Evolutionary conservation across 2,113 vertebrate genomes (phyloP).

Genomic region (Camelus bactrianus): DNA sequence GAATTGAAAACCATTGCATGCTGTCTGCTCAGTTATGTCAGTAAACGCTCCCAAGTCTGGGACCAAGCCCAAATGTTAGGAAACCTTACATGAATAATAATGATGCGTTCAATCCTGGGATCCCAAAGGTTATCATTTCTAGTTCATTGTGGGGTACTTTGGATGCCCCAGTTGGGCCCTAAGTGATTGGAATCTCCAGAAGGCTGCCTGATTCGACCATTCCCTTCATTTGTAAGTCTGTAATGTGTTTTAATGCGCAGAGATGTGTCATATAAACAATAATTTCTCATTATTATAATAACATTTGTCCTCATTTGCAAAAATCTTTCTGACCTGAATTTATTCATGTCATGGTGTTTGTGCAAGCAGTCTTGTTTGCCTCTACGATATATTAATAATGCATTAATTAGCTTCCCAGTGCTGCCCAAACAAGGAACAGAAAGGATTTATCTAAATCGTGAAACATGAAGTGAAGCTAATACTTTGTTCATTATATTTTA

Average conservation of each 20-base stretch:
- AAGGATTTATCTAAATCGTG: conserved; percentile 70
- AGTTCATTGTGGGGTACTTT: neutral
- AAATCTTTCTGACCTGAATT: conserved; percentile 74
- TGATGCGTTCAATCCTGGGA: neutral
- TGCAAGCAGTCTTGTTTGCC: conserved; percentile 57
- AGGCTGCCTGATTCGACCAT: neutral
- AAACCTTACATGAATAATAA: conserved; percentile 14
- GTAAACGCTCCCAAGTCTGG: neutral
- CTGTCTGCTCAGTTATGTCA: neutral
- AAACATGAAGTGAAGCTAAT: conserved; percentile 35
- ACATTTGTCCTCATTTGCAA: conserved; percentile 69
- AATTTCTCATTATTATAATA: conserved; percentile 59
- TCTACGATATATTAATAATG: conserved; percentile 62
- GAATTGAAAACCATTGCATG: neutral
- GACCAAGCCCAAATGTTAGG: conserved; percentile 35
- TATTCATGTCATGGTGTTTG: conserved; percentile 67
- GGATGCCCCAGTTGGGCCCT: neutral
- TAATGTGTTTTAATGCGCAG: neutral
- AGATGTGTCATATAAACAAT: conserved; percentile 3
- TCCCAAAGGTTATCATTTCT: conserved; percentile 15
- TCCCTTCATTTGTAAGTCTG: neutral
- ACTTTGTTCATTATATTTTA: conserved; percentile 71
- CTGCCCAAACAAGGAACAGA: conserved; percentile 69
- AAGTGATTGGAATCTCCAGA: neutral
- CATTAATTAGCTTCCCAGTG: conserved; percentile 68